phyloP scores from a whole-genome alignment of 2,797 vertebrate genomes.

The Xyrichtys novacula region DNA sequence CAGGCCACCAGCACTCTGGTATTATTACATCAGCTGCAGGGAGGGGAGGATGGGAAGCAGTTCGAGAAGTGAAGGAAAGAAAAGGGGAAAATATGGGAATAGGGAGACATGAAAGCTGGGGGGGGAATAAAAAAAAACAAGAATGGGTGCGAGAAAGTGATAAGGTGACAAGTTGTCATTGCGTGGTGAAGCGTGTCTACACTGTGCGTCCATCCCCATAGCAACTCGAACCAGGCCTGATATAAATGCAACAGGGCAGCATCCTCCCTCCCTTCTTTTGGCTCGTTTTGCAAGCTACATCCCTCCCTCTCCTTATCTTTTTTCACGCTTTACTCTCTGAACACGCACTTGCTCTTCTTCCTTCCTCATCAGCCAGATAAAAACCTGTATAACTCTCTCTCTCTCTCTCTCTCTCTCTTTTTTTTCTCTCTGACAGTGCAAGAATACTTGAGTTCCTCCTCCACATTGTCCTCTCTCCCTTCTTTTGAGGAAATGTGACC shows the following conservation, averaged over 20 bases:
- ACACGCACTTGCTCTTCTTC: constrained; percentile 44
- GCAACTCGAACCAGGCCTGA: constrained; percentile 51
- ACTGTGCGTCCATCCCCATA: constrained; percentile 50
- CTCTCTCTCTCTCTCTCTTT: background rate
- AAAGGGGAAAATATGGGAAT: background rate
- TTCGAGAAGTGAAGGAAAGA: background rate
- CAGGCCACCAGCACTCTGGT: background rate
- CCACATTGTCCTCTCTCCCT: constrained; percentile 21
- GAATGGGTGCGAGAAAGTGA: constrained; percentile 38
- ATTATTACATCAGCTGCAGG: background rate
- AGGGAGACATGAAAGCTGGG: constrained; percentile 1
- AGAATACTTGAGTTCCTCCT: constrained; percentile 17
- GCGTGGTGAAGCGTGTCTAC: constrained; percentile 44
- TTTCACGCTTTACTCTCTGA: constrained; percentile 52
- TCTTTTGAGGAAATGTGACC: constrained; percentile 66
- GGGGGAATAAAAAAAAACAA: constrained; percentile 5
- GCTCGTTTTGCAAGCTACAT: constrained; percentile 5
- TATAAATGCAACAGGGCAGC: constrained; percentile 66
- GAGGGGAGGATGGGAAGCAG: background rate
- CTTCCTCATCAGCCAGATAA: constrained; percentile 36
- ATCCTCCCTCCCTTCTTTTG: background rate
- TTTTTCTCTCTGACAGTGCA: constrained; percentile 3
- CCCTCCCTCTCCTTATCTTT: constrained; percentile 47
- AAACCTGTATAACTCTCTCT: no score
- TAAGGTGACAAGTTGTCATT: constrained; percentile 60